These are phyloP conservation scores for Edolisoma coerulescens DNA, from an alignment of 2,113 vertebrate species.

Conservation along the genomic window DNA sequence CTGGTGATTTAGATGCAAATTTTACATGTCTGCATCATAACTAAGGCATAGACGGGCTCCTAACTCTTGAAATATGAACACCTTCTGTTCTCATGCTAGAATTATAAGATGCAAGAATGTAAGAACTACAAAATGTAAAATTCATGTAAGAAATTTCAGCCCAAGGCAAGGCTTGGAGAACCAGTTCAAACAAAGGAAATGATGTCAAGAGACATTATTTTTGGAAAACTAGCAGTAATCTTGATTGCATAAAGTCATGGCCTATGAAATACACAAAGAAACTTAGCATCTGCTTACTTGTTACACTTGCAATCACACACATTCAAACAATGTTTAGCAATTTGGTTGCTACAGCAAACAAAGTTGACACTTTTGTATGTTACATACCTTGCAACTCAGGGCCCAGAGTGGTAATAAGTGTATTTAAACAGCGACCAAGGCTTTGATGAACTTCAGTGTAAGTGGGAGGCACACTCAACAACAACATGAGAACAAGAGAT, in stretches of 20 bases:
- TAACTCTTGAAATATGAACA: not conserved
- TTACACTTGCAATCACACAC: not conserved
- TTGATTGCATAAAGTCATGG: not conserved
- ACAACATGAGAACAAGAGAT: conserved; percentile 79
- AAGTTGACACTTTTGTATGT: not conserved
- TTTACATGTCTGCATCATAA: not conserved
- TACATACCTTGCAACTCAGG: conserved; percentile 81
- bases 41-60: not conserved
- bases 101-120: not conserved
- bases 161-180: not conserved
- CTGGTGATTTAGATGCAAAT: not conserved
- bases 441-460: conserved; percentile 87
- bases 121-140: not conserved
- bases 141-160: not conserved
- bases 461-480: conserved; percentile 83
- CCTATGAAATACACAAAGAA: not conserved
- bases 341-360: not conserved
- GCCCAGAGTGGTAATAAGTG: conserved; percentile 76
- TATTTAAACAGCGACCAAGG: conserved; percentile 82
- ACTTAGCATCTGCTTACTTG: not conserved
- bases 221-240: not conserved
- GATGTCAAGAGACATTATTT: not conserved
- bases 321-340: not conserved
- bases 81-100: not conserved
- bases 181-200: not conserved